Conservation (phyloP, 2,797 vertebrate species). For the Champsocephalus esox region DNA sequence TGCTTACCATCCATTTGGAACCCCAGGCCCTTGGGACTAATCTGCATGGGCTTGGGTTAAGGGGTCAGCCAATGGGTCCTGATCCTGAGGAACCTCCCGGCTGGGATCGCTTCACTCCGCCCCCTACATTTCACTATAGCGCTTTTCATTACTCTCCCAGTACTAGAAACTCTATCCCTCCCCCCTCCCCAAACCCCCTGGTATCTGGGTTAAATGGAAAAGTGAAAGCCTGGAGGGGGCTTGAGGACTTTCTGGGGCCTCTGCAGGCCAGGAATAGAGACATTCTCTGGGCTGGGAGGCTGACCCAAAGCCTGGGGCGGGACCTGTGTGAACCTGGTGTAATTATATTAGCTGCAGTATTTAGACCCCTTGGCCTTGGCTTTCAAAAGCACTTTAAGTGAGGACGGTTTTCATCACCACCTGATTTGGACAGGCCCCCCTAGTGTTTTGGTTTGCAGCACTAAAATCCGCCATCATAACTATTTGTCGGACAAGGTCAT, state of each 20-base stretch:
- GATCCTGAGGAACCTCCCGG: slow-evolving; percentile 57
- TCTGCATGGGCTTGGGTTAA: slow-evolving; percentile 68
- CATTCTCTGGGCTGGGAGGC: slow-evolving; percentile 60
- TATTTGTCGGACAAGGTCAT: slow-evolving; percentile 76
- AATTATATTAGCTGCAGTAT: slow-evolving; percentile 79
- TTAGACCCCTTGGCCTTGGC: slow-evolving; percentile 73
- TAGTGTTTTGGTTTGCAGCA: slow-evolving; percentile 58
- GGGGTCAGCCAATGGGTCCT: slow-evolving; percentile 71
- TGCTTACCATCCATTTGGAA: slow-evolving; percentile 40
- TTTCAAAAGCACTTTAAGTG: slow-evolving; percentile 76
- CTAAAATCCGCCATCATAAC: slow-evolving; percentile 70
- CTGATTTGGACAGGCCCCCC: slow-evolving; percentile 62
- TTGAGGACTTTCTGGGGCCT: slow-evolving; percentile 51
- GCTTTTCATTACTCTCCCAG: slow-evolving; percentile 65
- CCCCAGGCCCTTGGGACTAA: slow-evolving; percentile 71
- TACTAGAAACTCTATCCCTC: not conserved
- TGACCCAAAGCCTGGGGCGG: slow-evolving; percentile 65
- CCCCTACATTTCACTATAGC: slow-evolving; percentile 51
- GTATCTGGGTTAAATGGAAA: slow-evolving; percentile 69
- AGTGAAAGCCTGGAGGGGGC: slow-evolving; percentile 51
- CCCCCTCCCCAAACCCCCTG: slow-evolving; percentile 19
- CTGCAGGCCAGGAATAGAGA: slow-evolving; percentile 66
- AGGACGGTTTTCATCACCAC: slow-evolving; percentile 76
- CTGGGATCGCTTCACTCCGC: slow-evolving; percentile 59
- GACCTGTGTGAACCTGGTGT: slow-evolving; percentile 73